phyloP scores from a whole-genome alignment of 2,797 vertebrate species.

The Geotrypetes seraphini region DNA sequence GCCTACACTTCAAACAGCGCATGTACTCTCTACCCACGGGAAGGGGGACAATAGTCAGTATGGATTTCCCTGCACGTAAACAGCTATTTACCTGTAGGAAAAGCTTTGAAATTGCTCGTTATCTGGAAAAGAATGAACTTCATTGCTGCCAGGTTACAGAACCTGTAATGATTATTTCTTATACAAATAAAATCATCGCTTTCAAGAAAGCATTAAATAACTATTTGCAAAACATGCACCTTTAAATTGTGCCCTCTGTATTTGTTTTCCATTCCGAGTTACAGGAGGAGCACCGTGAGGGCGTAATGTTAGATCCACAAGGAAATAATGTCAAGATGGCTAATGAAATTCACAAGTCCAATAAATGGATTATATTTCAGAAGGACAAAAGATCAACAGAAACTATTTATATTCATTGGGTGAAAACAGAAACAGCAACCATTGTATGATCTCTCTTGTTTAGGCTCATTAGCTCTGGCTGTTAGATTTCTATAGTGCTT shows the following conservation, averaged over 20 bases:
- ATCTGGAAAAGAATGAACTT: too few species aligned
- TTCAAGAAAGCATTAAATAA: slow-evolving; percentile 18
- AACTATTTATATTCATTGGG: slow-evolving; percentile 52
- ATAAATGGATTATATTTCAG: slow-evolving; percentile 49
- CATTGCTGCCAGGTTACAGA: too few species aligned
- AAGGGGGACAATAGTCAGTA: too few species aligned
- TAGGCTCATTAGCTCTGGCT: slow-evolving; percentile 45
- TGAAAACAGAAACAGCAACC: slow-evolving; percentile 40
- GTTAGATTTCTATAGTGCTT: slow-evolving; percentile 42
- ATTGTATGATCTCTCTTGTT: slow-evolving; percentile 36
- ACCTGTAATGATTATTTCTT: too few species aligned
- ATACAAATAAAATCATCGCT: slow-evolving; percentile 16
- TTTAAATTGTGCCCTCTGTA: slow-evolving; percentile 14
- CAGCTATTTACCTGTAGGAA: too few species aligned
- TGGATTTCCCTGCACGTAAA: too few species aligned
- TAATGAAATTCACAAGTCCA: slow-evolving; percentile 54
- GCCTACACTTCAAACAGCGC: too few species aligned
- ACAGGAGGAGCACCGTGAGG: slow-evolving; percentile 39
- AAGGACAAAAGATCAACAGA: slow-evolving; percentile 53
- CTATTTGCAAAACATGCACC: slow-evolving; percentile 9
- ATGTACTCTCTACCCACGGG: too few species aligned
- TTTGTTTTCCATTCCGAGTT: slow-evolving; percentile 14
- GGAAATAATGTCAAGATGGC: slow-evolving; percentile 51
- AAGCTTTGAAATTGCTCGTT: too few species aligned
- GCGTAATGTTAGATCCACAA: slow-evolving; percentile 44